phyloP scores from a whole-genome alignment of 64 coral and sea anemone genomes.

The Dendronephthya gigantea region DNA sequence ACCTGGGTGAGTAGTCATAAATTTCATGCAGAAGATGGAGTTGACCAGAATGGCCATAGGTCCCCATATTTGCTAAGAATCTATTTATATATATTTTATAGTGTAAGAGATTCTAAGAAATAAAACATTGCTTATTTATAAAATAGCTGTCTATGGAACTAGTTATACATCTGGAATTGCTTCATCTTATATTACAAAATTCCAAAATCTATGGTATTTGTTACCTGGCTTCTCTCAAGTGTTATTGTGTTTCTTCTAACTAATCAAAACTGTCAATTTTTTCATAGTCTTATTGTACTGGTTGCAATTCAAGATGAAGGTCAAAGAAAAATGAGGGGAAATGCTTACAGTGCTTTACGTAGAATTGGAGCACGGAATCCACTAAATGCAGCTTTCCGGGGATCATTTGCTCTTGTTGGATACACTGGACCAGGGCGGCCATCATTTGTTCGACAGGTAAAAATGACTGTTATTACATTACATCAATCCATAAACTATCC shows the following conservation, averaged over 20 bases:
- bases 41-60: too few species aligned
- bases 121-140: too few species aligned
- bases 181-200: too few species aligned
- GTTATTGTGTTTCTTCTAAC: background rate
- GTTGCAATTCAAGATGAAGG: background rate
- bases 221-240: too few species aligned
- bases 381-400: background rate
- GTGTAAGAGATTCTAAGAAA: too few species aligned
- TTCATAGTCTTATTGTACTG: background rate
- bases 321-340: background rate
- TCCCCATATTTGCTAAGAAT: too few species aligned
- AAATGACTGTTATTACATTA: background rate
- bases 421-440: background rate
- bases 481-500: too few species aligned
- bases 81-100: too few species aligned
- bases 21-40: too few species aligned
- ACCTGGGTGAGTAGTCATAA: background rate
- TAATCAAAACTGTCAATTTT: background rate
- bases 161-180: too few species aligned
- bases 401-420: background rate
- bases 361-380: background rate
- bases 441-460: background rate
- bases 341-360: background rate
- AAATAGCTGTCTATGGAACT: too few species aligned
- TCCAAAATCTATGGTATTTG: too few species aligned